Base-by-base conservation (phyloP, 2,888 invertebrate genomes). In the Polydrusus pterygomalis region DNA sequence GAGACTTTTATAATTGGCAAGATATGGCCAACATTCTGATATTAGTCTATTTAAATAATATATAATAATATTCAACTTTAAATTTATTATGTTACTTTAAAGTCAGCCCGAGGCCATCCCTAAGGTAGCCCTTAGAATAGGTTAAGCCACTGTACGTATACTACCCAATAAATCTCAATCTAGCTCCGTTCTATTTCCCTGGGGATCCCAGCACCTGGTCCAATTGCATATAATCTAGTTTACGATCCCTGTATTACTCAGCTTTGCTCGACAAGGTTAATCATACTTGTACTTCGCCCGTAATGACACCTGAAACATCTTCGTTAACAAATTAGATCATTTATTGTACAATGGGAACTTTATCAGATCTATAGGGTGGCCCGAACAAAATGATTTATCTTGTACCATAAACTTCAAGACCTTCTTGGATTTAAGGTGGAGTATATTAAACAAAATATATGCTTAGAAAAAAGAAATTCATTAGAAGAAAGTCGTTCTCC, bases 161-260 rank as follows among this genome's bases (percentile, higher is more conserved):
- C 25, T 30, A 6, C 20, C n/a, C 25, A 30, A 25, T 54, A 54
- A 54, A 54, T 54, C 54, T 25, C 25, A 25, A 25, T 51, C 11
- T 25, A 18, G 25, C 25, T 25, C 8, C 7, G 7, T 54, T 11
- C 13, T 30, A n/a, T 25, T 20, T 54, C 54, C 54, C 54, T 3
- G 20, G 51, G 51, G 51, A 8, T 2, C 18, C 17, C 9, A 51
- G n/a, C n/a, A 11, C 2, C 30, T 54, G 25, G 1, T n/a, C 25
- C 25, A 30, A 54, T 20, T 45, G 43, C 45, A 63, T n/a, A 25
- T 63, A 63, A 63, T 45, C 63, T 47, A 17, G 15, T 65, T 65
- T 49, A 65, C 30, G 15, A 34, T 49, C 49, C 30, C 30, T 49
- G 6, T 47, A 30, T 64, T 64, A 64, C 47, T 30, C 63, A 45